A percentile compares a stretch with the other conserved stretches of the same genome.
phyloP scores from a whole-genome alignment of 2,797 vertebrate species.

The Coluber constrictor region DNA sequence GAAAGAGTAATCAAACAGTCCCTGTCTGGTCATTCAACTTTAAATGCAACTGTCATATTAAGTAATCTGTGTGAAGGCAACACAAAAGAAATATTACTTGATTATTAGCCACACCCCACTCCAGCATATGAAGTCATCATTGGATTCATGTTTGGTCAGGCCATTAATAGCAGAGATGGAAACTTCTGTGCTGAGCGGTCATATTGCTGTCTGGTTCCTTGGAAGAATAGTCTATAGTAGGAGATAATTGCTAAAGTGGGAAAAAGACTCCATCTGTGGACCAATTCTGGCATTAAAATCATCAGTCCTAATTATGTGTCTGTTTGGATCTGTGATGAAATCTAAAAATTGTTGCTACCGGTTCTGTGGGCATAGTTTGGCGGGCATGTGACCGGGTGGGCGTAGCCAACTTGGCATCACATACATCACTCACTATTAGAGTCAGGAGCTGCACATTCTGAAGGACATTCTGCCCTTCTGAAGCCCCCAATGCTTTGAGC shows the following conservation, averaged over 20 bases:
- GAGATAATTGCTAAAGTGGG: background rate
- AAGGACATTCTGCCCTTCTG: too few relatives aligned
- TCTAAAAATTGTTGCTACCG: too few relatives aligned
- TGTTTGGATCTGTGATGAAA: background rate
- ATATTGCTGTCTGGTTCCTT: background rate
- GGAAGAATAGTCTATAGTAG: background rate
- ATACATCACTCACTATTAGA: too few relatives aligned
- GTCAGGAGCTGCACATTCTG: too few relatives aligned
- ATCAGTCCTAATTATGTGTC: background rate
- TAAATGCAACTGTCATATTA: background rate
- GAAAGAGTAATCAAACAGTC: background rate
- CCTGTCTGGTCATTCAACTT: background rate
- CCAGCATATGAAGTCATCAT: background rate
- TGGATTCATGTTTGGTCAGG: background rate
- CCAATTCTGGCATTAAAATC: background rate
- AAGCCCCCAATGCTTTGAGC: too few relatives aligned
- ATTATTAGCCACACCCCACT: background rate
- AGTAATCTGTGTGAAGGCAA: background rate
- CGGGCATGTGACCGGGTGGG: too few relatives aligned
- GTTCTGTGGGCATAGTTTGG: too few relatives aligned
- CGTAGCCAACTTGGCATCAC: too few relatives aligned
- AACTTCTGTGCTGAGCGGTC: background rate
- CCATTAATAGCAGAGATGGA: background rate
- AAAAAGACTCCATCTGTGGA: background rate
- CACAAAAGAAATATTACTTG: background rate